Conservation (phyloP, 2,888 invertebrate species). For the Oxyteleia sp. region DNA sequence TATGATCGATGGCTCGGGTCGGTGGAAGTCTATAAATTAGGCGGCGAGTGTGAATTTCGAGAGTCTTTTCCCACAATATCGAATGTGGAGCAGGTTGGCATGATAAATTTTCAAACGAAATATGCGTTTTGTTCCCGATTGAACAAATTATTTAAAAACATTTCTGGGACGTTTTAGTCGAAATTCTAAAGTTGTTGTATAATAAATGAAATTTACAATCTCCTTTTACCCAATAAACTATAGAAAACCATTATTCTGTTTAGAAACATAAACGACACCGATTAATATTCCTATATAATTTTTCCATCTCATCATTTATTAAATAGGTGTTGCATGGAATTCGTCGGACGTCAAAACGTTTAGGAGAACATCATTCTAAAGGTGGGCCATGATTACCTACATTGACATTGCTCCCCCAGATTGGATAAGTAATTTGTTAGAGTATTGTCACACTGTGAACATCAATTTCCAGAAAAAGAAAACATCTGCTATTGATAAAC, state of each 20-base stretch:
- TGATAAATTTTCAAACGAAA: neutral
- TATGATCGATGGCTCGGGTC: neutral
- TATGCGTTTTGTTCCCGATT: too few species aligned
- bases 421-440: too few species aligned
- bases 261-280: too few species aligned
- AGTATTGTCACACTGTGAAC: neutral
- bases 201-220: too few species aligned
- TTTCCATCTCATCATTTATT: too few species aligned
- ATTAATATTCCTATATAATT: too few species aligned
- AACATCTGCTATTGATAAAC: neutral
- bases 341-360: neutral
- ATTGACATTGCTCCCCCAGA: neutral
- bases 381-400: neutral
- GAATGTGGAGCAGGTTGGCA: constrained; percentile 1
- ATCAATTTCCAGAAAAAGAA: neutral
- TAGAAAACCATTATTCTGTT: too few species aligned
- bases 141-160: neutral
- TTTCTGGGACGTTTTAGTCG: neutral
- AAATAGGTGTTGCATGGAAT: too few species aligned
- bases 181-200: too few species aligned
- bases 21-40: constrained; percentile 5
- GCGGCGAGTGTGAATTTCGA: neutral
- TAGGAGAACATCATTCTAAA: neutral
- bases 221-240: too few species aligned
- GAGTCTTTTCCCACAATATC: neutral